A percentile compares a stretch with the other conserved stretches of the same genome.
phyloP scores from a whole-genome alignment of 37 sponge, comb jelly and placozoan genomes.

The Dysidea cf. avara region DNA sequence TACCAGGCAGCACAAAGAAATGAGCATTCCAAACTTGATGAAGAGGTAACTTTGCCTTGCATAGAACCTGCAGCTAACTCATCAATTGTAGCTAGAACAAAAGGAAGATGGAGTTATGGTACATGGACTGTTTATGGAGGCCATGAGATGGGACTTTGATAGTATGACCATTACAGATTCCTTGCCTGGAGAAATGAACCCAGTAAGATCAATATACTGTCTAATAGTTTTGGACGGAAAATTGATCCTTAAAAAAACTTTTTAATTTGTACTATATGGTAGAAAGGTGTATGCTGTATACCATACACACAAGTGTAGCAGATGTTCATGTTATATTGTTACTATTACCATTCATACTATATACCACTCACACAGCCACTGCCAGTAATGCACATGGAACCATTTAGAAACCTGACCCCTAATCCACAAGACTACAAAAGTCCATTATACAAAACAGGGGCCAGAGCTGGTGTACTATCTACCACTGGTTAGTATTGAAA shows the following conservation, averaged over 20 bases:
- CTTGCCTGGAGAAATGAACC: conserved; percentile 88
- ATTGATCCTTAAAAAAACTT: too few species aligned
- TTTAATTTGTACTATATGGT: too few species aligned
- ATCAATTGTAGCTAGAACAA: conserved; percentile 20
- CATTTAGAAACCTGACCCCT: conserved; percentile 57
- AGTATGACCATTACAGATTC: conserved; percentile 74
- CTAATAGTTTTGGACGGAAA: too few species aligned
- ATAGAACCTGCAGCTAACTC: neutral
- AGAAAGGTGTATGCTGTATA: too few species aligned
- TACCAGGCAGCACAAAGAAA: conserved; percentile 66
- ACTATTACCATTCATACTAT: too few species aligned
- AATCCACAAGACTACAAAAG: conserved; percentile 64
- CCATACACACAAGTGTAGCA: too few species aligned
- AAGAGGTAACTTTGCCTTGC: conserved; percentile 22
- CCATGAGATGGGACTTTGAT: conserved; percentile 89
- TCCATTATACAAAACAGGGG: conserved; percentile 90
- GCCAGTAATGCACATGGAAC: conserved; percentile 91
- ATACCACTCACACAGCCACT: conserved; percentile 39
- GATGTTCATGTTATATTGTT: too few species aligned
- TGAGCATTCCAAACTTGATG: conserved; percentile 20
- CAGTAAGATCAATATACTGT: conserved; percentile 55
- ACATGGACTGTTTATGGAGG: conserved; percentile 96
- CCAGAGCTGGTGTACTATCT: conserved; percentile 86
- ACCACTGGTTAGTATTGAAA: conserved; percentile 72
- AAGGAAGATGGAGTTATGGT: conserved; percentile 93